Base-by-base conservation (phyloP, 2,797 vertebrate genomes). In the Gallirallus australis region DNA sequence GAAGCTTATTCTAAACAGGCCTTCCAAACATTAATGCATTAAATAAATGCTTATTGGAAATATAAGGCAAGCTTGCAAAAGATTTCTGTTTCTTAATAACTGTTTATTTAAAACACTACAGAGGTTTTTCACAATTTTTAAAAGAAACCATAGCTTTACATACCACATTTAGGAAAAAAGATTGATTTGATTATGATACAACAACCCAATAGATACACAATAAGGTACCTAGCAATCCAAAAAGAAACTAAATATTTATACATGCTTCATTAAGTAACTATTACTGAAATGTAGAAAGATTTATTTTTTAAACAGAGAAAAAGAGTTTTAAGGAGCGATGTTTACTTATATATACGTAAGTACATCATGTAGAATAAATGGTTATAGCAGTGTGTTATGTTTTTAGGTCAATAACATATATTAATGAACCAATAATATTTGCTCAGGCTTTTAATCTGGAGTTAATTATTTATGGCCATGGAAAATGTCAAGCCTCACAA, bases 361-460 rank as follows among this genome's bases (percentile, higher is more conserved):
- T 75, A 78, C 76, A 14, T 31, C 3, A 27, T 76, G 11, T 78
- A 84, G 87, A 89, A 89, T 35, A 56, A 8, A 52, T 69, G 16
- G 19, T 45, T 86, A 37, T 76, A 73, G 15, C 8, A 54, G 10
- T 37, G 33, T 64, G 37, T 13, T 57, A n/a, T 8, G 6, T 48
- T 94, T 93, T 53, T 64, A 89, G 86, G 75, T 69, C 39, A 83
- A 66, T 40, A 86, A 24, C 52, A 90, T 92, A 89, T 95, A 78
- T 73, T 92, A 94, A 87, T 63, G 79, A 63, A 82, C 40, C 18
- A 64, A 87, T 68, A 27, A 77, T 61, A 53, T 91, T 69, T 82
- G 12, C 13, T 91, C 11, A 54, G 82, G 17, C 47, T 81, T 88
- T 94, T 91, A 95, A 50, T 12, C 11, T 78, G 33, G 2, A 86